Conservation (phyloP, 35 echinoderm and acorn worm species). For the Eucidaris tribuloides region DNA sequence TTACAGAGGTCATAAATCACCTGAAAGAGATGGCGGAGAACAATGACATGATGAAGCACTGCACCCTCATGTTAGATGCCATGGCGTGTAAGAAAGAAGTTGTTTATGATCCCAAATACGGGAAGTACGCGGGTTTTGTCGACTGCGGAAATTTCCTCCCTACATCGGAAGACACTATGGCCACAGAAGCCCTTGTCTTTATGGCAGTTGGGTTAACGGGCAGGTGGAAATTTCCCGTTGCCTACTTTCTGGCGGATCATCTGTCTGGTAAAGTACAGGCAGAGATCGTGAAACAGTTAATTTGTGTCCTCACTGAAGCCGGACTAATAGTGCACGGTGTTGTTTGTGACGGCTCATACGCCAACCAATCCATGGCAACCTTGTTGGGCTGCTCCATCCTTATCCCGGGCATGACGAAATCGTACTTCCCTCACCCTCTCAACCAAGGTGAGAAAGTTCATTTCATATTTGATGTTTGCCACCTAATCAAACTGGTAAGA, state of each 20-base stretch:
- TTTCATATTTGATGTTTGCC: slow-evolving; percentile 70
- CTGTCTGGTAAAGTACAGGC: slow-evolving; percentile 42
- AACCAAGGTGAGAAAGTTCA: slow-evolving; percentile 41
- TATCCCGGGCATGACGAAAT: background rate
- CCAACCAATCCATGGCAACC: slow-evolving; percentile 43
- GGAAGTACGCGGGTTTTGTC: slow-evolving; percentile 47
- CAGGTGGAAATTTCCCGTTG: slow-evolving; percentile 56
- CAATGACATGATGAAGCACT: too few relatives aligned
- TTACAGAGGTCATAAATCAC: too few relatives aligned
- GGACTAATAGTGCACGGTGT: slow-evolving; percentile 56
- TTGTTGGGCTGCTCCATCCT: slow-evolving; percentile 58
- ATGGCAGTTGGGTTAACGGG: slow-evolving; percentile 54
- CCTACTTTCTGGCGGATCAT: slow-evolving; percentile 53
- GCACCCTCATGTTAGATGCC: too few relatives aligned
- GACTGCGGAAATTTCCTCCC: slow-evolving; percentile 17
- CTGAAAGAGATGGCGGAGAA: too few relatives aligned
- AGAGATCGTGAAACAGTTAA: slow-evolving; percentile 40
- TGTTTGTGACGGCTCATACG: slow-evolving; percentile 55
- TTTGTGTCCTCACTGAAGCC: slow-evolving; percentile 40
- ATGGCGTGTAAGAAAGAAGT: too few relatives aligned
- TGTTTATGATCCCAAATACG: too few relatives aligned
- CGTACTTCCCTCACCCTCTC: slow-evolving; percentile 45
- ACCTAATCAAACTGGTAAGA: slow-evolving; percentile 49
- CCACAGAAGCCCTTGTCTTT: slow-evolving; percentile 59
- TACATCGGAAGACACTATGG: slow-evolving; percentile 27